phyloP scores from a whole-genome alignment of 2,888 invertebrate species.

The Smittia sp. region DNA sequence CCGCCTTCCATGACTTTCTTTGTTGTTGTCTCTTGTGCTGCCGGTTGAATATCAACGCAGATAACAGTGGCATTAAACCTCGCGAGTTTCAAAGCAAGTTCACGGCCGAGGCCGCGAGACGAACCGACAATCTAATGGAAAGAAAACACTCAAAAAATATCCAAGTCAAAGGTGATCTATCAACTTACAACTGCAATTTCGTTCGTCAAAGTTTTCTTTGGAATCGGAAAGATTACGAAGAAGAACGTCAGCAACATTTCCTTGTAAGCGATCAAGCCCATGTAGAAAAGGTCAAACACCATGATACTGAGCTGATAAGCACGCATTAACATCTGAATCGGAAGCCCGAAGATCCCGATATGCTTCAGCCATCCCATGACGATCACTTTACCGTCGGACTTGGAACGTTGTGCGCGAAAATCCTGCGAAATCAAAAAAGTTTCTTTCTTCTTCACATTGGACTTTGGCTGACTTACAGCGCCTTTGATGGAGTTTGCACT shows the following conservation, averaged over 20 bases:
- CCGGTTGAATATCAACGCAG: conserved; percentile 64
- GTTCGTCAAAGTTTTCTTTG: conserved; percentile 55
- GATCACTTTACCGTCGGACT: no score
- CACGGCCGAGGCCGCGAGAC: conserved; percentile 65
- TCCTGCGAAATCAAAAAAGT: not conserved
- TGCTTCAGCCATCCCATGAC: conserved; percentile 1
- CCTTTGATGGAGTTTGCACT: no score
- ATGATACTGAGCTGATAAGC: conserved; percentile 56
- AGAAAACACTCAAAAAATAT: not conserved
- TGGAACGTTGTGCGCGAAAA: not conserved
- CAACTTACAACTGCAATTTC: not conserved
- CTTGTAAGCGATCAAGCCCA: conserved; percentile 57
- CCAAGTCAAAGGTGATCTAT: no score
- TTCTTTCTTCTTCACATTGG: no score
- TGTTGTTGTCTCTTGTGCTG: conserved; percentile 56
- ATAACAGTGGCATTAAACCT: conserved; percentile 60
- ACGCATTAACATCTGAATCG: conserved; percentile 57
- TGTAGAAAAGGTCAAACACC: conserved; percentile 58
- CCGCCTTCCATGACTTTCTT: conserved; percentile 54
- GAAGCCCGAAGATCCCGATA: conserved; percentile 44
- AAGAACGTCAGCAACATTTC: conserved; percentile 57
- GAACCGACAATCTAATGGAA: conserved; percentile 64
- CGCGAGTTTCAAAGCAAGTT: conserved; percentile 61
- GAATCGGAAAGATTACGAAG: conserved; percentile 58
- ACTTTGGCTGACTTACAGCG: no score